A percentile compares a stretch with the other conserved stretches of the same genome.
Evolutionary conservation across 2,113 vertebrate genomes (phyloP).

Genomic region (Morone chrysops): DNA sequence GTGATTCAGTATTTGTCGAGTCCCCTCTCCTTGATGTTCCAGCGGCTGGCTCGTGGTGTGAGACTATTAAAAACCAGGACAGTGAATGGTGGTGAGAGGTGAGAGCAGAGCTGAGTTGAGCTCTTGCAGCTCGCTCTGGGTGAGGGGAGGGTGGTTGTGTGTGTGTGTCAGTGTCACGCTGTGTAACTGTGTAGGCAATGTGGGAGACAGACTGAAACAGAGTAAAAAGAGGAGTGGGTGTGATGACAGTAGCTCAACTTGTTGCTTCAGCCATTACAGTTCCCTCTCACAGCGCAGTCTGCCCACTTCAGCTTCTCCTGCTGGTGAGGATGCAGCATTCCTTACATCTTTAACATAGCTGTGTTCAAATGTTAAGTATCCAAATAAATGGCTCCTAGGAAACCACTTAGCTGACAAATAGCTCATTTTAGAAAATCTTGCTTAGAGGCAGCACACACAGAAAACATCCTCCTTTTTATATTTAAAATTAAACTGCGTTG

Average conservation of each 20-base stretch:
- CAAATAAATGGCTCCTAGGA: background rate
- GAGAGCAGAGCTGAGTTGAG: conserved; percentile 48
- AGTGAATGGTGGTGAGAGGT: conserved; percentile 58
- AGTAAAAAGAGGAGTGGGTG: conserved; percentile 66
- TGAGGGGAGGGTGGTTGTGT: conserved; percentile 1
- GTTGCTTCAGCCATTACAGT: conserved; percentile 63
- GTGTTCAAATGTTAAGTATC: conserved; percentile 24
- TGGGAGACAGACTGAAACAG: conserved; percentile 66
- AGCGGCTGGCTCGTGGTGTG: conserved; percentile 54
- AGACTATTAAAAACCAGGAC: conserved; percentile 60
- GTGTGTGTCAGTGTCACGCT: conserved; percentile 48
- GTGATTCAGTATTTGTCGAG: conserved; percentile 47
- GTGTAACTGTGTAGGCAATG: conserved; percentile 59
- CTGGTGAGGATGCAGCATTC: conserved; percentile 45
- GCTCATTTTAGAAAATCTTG: conserved; percentile 26
- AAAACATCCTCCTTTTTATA: conserved; percentile 8
- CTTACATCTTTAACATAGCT: conserved; percentile 27
- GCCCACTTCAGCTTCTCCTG: conserved; percentile 45
- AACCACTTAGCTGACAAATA: conserved; percentile 46
- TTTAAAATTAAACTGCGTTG: conserved; percentile 36
- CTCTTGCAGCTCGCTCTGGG: conserved; percentile 36
- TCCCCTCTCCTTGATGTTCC: conserved; percentile 52
- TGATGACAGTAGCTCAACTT: conserved; percentile 70
- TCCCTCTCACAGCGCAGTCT: conserved; percentile 29
- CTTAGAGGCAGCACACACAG: background rate